These are phyloP conservation scores for Hemiscyllium ocellatum DNA, from an alignment of 2,113 vertebrate genomes.

Conservation along the genomic window DNA sequence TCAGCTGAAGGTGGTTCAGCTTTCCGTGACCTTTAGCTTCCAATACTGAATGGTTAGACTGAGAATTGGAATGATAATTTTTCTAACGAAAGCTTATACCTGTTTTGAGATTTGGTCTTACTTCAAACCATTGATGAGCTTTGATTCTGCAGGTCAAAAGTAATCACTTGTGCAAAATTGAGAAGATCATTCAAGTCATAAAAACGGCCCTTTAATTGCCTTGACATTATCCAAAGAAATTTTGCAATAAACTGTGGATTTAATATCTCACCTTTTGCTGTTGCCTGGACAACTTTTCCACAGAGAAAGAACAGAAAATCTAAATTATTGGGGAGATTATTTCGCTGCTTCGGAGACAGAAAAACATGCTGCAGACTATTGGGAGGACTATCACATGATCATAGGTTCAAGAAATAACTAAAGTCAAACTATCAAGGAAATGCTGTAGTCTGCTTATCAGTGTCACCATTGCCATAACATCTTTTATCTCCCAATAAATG, in stretches of 20 bases:
- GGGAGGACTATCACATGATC: neutral
- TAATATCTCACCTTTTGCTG: neutral
- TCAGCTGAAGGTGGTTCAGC: neutral
- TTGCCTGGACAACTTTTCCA: neutral
- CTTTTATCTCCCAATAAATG: neutral
- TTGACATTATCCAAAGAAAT: neutral
- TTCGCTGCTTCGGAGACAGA: neutral
- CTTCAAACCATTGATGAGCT: neutral
- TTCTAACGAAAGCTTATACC: neutral
- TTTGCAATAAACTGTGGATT: neutral
- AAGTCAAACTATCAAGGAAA: neutral
- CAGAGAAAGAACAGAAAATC: neutral
- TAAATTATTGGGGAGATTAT: neutral
- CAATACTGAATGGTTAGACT: neutral
- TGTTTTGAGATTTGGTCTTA: neutral
- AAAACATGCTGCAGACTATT: neutral
- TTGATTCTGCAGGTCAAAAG: neutral
- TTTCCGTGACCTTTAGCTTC: neutral
- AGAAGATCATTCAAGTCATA: neutral
- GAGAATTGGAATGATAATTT: neutral
- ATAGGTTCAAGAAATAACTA: neutral
- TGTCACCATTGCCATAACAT: neutral
- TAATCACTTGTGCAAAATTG: neutral
- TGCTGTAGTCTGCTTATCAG: neutral
- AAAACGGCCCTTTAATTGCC: neutral